Evolutionary conservation across 2,797 vertebrate species (phyloP), one percentile per base, ranked within the genome.

Genomic region (Vireo griseus): DNA sequence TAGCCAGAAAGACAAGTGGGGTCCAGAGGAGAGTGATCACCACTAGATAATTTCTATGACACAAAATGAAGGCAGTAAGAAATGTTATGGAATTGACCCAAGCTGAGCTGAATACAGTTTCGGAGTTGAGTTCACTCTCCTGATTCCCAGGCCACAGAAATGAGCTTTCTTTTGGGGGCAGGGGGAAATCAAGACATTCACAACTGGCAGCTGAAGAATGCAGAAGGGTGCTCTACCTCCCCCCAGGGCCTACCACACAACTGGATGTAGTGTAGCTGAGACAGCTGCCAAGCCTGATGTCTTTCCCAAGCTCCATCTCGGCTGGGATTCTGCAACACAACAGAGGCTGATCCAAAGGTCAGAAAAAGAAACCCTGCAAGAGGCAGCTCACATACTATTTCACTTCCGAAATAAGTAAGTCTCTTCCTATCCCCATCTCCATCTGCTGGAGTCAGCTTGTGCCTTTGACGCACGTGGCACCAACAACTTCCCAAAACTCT

Each of bases 401-500:
- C 3, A 5, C 62, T 86, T 93, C 91, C 11, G 17, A 78, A 90
- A 73, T 62, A 92, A 92, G 22, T 58, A 57, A 80, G 62, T 78
- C 22, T 86, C 58, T 81, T 95, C 79, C 92, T 80, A 91, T 86
- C 69, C 85, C 69, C 73, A 86, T 76, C 73, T 93, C 89, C 69
- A 45, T 84, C 67, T 88, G 69, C 73, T 84, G 69, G 66, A 94
- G 55, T 73, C 67, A 48, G 85, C 71, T 81, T 72, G 31, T 40
- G 87, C 22, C 89, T 88, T 35, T 91, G 91, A 95, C 74, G 73
- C 87, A 96, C 20, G 52, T 73, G 92, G 89, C 82, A 80, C 69
- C 15, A 7, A 92, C 16, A 62, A 66, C 55, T 84, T 96, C 89
- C 91, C 95, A 88, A 92, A 95, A 81, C n/a, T 66, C 89, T 92